A percentile compares a stretch with the other conserved stretches of the same genome.
These are phyloP conservation scores for Achlya flavicornis DNA, from an alignment of 2,888 invertebrate genomes.

Conservation along the genomic window DNA sequence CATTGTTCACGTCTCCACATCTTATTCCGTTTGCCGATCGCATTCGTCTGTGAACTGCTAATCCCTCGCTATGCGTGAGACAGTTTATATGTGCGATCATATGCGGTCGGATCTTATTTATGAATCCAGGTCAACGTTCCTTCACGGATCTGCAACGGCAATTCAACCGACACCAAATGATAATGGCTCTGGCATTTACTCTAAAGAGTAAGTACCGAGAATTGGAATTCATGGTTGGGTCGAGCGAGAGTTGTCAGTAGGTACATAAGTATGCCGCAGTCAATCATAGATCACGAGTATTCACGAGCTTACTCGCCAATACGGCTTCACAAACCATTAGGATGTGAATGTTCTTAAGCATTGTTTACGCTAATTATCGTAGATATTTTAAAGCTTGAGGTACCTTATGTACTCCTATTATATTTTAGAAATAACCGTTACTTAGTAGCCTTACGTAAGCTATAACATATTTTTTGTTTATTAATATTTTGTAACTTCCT, in stretches of 20 bases:
- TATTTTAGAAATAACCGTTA: background rate
- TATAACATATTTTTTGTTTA: background rate
- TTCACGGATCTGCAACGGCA: slow-evolving; percentile 62
- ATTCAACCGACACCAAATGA: slow-evolving; percentile 57
- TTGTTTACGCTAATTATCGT: slow-evolving; percentile 6
- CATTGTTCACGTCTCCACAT: slow-evolving; percentile 74
- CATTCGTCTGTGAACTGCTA: slow-evolving; percentile 57
- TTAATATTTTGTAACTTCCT: slow-evolving; percentile 3
- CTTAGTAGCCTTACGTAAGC: background rate
- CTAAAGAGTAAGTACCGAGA: slow-evolving; percentile 38
- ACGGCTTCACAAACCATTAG: background rate
- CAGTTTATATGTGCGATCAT: slow-evolving; percentile 30
- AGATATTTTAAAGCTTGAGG: background rate
- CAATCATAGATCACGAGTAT: slow-evolving; percentile 58
- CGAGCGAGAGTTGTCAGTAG: slow-evolving; percentile 37
- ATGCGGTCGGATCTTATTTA: slow-evolving; percentile 26
- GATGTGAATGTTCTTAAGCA: background rate
- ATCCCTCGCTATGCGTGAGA: slow-evolving; percentile 40
- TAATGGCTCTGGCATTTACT: slow-evolving; percentile 64
- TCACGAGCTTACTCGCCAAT: slow-evolving; percentile 54
- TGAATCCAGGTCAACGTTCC: slow-evolving; percentile 60
- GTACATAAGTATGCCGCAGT: slow-evolving; percentile 41
- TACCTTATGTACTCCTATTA: background rate
- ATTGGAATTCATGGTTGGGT: slow-evolving; percentile 58
- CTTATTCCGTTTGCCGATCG: slow-evolving; percentile 67